phyloP scores from a whole-genome alignment of 2,113 vertebrate species.

The Petroica traversi region DNA sequence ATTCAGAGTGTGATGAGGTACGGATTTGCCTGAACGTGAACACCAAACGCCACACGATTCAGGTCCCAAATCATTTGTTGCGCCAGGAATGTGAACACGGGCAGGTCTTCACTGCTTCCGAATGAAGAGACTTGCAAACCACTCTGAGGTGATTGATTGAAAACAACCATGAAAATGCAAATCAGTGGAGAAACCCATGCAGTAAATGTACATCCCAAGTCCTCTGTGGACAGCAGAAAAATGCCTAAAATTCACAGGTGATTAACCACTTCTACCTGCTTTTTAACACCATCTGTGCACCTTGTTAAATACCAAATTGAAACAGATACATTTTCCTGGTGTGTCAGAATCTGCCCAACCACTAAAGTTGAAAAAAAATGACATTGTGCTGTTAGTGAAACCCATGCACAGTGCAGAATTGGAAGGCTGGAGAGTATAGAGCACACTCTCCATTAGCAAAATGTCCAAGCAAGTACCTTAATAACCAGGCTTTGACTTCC shows the following conservation, averaged over 20 bases:
- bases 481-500: neutral
- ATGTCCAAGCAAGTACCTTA: neutral
- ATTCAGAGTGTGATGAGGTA: constrained; percentile 27
- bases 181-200: neutral
- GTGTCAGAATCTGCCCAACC: constrained; percentile 10
- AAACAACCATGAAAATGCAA: constrained; percentile 47
- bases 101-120: neutral
- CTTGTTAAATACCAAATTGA: constrained; percentile 63
- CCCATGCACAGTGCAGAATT: neutral
- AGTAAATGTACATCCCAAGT: constrained; percentile 23
- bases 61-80: constrained; percentile 37
- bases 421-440: neutral
- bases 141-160: constrained; percentile 22
- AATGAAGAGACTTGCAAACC: constrained; percentile 6
- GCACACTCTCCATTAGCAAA: neutral
- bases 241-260: constrained; percentile 64
- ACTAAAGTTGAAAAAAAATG: constrained; percentile 6
- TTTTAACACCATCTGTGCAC: constrained; percentile 69
- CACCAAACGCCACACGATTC: neutral
- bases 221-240: constrained; percentile 38
- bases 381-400: constrained; percentile 2
- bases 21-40: neutral
- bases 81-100: neutral
- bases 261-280: constrained; percentile 68
- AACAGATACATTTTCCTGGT: constrained; percentile 53